Percentiles rank a stretch among this genome's conserved stretches.
Conservation (phyloP, 2,113 vertebrate genomes). For the Urocolius indicus region DNA sequence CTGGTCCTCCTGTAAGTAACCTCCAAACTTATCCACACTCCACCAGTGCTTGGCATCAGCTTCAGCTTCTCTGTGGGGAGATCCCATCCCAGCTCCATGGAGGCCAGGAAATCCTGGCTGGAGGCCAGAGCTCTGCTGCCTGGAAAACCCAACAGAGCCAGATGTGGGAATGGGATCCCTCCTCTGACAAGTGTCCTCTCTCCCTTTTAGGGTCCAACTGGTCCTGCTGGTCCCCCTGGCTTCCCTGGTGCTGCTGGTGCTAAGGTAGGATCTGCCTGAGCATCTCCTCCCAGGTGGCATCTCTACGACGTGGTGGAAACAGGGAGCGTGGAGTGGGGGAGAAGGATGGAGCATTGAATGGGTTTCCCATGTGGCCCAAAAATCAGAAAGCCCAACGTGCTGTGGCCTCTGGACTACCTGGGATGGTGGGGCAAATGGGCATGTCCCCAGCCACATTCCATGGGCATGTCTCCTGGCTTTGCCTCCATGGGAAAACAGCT, state of each 20-base stretch:
- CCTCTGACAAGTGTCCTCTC: neutral
- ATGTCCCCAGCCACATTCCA: fast-evolving
- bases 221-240: constrained; percentile 90
- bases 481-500: neutral
- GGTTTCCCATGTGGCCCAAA: neutral
- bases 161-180: neutral
- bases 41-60: neutral
- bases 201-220: constrained; percentile 88
- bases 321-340: neutral
- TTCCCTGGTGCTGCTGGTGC: constrained; percentile 95
- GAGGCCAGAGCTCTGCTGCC: neutral
- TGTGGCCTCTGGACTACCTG: fast-evolving
- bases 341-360: fast-evolving
- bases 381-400: fast-evolving
- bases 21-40: fast-evolving
- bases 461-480: neutral
- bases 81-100: neutral
- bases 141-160: fast-evolving
- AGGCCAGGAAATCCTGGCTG: fast-evolving
- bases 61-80: neutral
- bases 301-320: neutral
- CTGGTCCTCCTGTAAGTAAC: constrained; percentile 90
- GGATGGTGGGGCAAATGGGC: fast-evolving
- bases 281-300: neutral
- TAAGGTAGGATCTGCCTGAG: constrained; percentile 80